These are phyloP conservation scores for Erebia epiphron DNA, from an alignment of 2,888 invertebrate genomes.

Conservation along the genomic window DNA sequence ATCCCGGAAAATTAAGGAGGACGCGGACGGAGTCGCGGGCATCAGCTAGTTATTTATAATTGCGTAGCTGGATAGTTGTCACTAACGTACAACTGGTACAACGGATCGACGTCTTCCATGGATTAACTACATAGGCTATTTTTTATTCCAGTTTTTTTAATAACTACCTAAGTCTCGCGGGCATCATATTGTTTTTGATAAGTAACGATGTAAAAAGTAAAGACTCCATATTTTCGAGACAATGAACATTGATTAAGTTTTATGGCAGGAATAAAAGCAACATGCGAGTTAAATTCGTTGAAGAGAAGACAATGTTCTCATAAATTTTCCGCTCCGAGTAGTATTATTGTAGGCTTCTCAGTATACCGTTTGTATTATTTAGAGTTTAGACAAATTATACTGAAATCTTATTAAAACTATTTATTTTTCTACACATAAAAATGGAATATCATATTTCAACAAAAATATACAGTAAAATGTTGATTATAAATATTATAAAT, in stretches of 20 bases:
- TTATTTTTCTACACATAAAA: neutral
- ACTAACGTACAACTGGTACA: too few relatives aligned
- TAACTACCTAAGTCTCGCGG: too few relatives aligned
- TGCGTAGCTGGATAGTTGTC: too few relatives aligned
- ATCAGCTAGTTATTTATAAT: too few relatives aligned
- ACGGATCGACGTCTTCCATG: too few relatives aligned
- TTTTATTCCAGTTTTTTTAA: too few relatives aligned
- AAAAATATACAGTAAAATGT: constrained; percentile 4
- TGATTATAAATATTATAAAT: too few relatives aligned
- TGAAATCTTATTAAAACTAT: constrained; percentile 19
- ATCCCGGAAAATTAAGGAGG: too few relatives aligned
- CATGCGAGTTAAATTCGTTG: constrained; percentile 35
- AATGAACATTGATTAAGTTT: constrained; percentile 39
- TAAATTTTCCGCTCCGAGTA: constrained; percentile 32
- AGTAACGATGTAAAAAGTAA: neutral
- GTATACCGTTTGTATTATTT: constrained; percentile 25
- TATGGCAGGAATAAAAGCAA: constrained; percentile 40
- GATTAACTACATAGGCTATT: too few relatives aligned
- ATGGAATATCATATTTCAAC: constrained; percentile 11
- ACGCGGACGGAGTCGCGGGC: too few relatives aligned
- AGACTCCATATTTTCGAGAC: constrained; percentile 1
- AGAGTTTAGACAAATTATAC: constrained; percentile 17
- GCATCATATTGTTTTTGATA: too few relatives aligned
- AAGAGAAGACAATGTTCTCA: constrained; percentile 35
- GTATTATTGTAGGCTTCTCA: constrained; percentile 25